These are phyloP conservation scores for Garrulus glandarius DNA, from an alignment of 2,797 vertebrate genomes.

Conservation along the genomic window DNA sequence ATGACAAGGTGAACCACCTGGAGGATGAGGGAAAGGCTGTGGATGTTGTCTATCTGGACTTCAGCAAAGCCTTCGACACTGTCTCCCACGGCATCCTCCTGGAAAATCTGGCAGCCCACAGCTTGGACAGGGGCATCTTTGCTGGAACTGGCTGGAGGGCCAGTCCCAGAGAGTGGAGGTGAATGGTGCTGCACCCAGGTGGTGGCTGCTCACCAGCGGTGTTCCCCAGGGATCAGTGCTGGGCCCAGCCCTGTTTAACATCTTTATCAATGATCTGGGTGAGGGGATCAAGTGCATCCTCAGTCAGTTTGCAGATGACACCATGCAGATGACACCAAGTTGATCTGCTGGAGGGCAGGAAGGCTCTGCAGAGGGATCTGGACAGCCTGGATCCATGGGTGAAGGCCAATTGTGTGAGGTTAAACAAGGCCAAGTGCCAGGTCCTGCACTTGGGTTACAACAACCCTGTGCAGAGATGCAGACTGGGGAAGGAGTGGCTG, in stretches of 20 bases:
- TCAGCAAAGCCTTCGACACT: background rate
- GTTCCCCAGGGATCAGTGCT: accelerated
- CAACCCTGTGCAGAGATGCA: background rate
- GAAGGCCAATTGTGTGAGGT: background rate
- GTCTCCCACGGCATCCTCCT: background rate
- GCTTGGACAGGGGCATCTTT: background rate
- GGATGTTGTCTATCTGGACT: background rate
- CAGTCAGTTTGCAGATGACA: background rate
- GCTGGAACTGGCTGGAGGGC: background rate
- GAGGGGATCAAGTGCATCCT: background rate
- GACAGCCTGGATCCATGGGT: background rate
- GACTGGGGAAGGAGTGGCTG: background rate
- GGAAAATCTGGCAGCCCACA: accelerated
- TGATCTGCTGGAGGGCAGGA: background rate
- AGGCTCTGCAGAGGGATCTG: background rate
- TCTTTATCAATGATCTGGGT: background rate
- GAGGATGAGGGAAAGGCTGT: background rate
- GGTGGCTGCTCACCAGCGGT: accelerated
- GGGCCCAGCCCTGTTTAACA: accelerated
- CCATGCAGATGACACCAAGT: background rate
- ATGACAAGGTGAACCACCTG: background rate
- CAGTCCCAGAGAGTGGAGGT: accelerated
- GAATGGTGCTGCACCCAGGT: accelerated
- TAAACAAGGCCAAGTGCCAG: background rate
- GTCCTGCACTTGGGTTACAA: background rate